Evolutionary conservation across 1,140 invertebrate genomes (phyloP).

Genomic region (Lanistes nyassanus): DNA sequence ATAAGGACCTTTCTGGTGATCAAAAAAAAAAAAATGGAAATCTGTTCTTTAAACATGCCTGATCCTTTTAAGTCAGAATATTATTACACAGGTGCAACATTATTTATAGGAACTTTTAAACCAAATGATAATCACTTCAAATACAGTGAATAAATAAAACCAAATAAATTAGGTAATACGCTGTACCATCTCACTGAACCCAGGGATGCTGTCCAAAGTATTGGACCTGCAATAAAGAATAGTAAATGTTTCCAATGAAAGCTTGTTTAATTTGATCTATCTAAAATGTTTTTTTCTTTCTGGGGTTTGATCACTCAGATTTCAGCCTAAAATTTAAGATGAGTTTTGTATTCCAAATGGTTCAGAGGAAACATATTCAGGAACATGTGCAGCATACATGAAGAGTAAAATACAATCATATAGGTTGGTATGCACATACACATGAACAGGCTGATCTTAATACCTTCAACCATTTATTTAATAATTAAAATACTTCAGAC

Average conservation of each 20-base stretch:
- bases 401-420: background rate
- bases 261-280: background rate
- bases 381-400: background rate
- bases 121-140: background rate
- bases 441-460: background rate
- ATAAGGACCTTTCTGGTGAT: background rate
- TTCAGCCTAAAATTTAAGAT: background rate
- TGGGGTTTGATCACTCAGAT: background rate
- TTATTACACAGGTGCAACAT: background rate
- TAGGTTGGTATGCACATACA: background rate
- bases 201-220: conserved; percentile 18
- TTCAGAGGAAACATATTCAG: too few relatives aligned
- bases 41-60: background rate
- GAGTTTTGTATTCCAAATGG: background rate
- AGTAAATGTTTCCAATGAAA: background rate
- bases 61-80: background rate
- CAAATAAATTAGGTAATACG: background rate
- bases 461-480: background rate
- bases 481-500: background rate
- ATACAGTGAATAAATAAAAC: background rate
- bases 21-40: background rate
- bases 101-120: background rate
- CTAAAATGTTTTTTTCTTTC: background rate
- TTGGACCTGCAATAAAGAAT: conserved; percentile 6
- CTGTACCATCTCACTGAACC: conserved; percentile 22